phyloP scores from a whole-genome alignment of 92 coral and sea anemone species.

The Porites cylindrica region DNA sequence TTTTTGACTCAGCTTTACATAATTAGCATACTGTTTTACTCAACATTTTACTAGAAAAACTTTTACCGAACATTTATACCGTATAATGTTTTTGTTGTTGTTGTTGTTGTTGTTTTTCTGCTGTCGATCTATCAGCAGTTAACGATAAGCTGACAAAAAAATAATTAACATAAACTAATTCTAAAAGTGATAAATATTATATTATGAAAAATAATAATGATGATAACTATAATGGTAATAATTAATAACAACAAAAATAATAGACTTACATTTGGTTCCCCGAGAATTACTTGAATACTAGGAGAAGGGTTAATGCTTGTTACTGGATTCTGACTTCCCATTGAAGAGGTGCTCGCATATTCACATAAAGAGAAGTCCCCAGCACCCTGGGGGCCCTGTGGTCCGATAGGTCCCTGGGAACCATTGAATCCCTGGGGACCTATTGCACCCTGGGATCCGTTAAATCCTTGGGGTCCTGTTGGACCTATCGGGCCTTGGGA shows the following conservation, averaged over 20 bases:
- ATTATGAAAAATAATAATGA: neutral
- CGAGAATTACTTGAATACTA: neutral
- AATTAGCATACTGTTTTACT: too few species aligned
- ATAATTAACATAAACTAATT: too few species aligned
- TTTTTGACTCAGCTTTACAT: too few species aligned
- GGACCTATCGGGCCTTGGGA: conserved; percentile 34
- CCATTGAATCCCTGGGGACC: conserved; percentile 33
- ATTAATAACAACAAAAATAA: neutral
- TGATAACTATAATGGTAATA: too few species aligned
- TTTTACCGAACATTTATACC: too few species aligned
- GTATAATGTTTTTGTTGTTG: too few species aligned
- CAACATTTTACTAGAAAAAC: too few species aligned
- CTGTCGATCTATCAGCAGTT: too few species aligned
- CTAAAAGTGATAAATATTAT: too few species aligned
- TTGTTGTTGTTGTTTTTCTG: too few species aligned
- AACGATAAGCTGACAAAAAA: too few species aligned
- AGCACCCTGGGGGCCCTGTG: conserved; percentile 33
- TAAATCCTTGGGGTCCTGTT: conserved; percentile 10
- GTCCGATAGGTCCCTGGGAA: conserved; percentile 17
- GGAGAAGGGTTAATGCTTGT: neutral
- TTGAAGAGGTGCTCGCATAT: neutral
- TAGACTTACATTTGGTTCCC: conserved; percentile 26
- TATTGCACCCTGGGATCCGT: conserved; percentile 23
- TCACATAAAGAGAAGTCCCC: conserved; percentile 28
- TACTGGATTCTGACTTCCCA: neutral